phyloP scores from a whole-genome alignment of 2,797 vertebrate species.

The Lagocephalus sceleratus region DNA sequence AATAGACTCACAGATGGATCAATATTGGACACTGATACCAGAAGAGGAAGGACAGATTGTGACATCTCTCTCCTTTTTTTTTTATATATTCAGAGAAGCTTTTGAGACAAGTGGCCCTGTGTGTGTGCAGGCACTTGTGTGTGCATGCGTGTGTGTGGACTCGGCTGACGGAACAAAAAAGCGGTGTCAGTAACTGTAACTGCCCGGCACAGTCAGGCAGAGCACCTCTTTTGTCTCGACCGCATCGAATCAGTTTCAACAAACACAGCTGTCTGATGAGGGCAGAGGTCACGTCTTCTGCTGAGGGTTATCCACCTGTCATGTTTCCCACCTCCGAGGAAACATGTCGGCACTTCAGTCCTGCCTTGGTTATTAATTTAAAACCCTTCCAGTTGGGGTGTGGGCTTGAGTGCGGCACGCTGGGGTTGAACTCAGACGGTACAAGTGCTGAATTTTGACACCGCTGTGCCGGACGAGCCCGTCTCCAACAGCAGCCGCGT shows the following conservation, averaged over 20 bases:
- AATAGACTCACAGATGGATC: constrained; percentile 71
- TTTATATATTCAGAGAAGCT: constrained; percentile 43
- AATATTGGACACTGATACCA: constrained; percentile 70
- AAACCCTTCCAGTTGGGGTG: constrained; percentile 38
- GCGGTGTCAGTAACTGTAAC: constrained; percentile 32
- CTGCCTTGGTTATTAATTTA: constrained; percentile 51
- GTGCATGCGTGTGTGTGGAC: background rate
- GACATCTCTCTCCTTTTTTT: constrained; percentile 55
- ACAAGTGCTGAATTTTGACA: constrained; percentile 36
- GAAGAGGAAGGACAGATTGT: constrained; percentile 71
- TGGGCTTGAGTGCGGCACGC: constrained; percentile 14
- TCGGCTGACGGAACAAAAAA: constrained; percentile 31
- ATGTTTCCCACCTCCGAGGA: constrained; percentile 38
- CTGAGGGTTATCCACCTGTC: constrained; percentile 46
- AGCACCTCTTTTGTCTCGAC: constrained; percentile 50
- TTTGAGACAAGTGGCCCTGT: constrained; percentile 27
- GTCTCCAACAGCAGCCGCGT: constrained; percentile 11
- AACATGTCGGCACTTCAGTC: constrained; percentile 44
- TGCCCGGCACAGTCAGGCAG: constrained; percentile 9
- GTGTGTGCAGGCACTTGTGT: background rate
- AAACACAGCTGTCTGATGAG: constrained; percentile 52
- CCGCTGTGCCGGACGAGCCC: constrained; percentile 22
- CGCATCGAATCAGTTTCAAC: constrained; percentile 44
- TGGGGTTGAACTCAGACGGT: too few species aligned
- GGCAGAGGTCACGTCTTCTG: constrained; percentile 44